Evolutionary conservation across 2,113 vertebrate genomes (phyloP).

Genomic region (Asarcornis scutulata): DNA sequence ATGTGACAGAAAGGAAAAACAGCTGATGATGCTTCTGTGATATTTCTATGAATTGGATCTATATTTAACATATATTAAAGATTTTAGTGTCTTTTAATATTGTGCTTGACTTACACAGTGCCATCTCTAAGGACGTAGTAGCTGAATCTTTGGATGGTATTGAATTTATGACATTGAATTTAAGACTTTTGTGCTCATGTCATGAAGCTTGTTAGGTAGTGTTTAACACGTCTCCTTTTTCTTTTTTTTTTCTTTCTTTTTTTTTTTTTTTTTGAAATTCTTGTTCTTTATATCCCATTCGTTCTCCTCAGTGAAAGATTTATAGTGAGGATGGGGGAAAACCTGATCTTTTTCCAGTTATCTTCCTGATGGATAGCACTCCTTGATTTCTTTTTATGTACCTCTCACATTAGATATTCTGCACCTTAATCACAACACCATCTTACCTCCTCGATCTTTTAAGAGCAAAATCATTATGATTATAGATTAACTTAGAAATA

Average conservation of each 20-base stretch:
- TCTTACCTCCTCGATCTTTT: constrained; percentile 16
- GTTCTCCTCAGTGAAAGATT: constrained; percentile 21
- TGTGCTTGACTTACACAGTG: neutral
- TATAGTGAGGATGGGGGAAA: neutral
- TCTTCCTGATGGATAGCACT: constrained; percentile 36
- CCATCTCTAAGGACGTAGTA: neutral
- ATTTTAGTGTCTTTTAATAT: constrained; percentile 1
- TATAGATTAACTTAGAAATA: constrained; percentile 5
- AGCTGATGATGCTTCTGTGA: neutral
- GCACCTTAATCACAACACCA: constrained; percentile 20
- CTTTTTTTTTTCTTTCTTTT: neutral
- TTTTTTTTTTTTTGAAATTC: neutral
- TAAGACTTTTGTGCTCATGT: constrained; percentile 66
- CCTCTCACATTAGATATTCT: constrained; percentile 45
- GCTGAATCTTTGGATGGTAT: constrained; percentile 6
- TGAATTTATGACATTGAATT: constrained; percentile 59
- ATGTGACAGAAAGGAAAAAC: neutral
- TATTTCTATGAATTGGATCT: neutral
- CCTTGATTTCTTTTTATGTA: constrained; percentile 31
- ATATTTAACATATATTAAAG: constrained; percentile 9
- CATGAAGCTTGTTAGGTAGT: constrained; percentile 63
- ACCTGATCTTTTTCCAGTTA: constrained; percentile 8
- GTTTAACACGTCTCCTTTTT: constrained; percentile 60
- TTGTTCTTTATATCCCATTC: neutral
- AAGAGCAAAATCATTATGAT: neutral